These are phyloP conservation scores for Tachina fera DNA, from an alignment of 2,888 invertebrate genomes.

Conservation along the genomic window DNA sequence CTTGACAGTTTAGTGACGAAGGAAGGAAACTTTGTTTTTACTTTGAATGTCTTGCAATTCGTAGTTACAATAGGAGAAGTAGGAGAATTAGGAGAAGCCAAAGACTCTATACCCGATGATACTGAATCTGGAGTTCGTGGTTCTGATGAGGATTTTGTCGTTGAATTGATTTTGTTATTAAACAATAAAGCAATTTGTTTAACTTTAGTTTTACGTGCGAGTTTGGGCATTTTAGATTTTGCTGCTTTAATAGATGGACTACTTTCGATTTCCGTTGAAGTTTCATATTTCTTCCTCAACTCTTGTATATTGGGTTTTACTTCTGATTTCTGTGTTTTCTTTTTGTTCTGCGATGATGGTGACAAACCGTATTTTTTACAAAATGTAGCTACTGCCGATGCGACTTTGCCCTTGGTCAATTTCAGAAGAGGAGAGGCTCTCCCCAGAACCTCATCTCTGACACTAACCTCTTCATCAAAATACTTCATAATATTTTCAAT, in stretches of 20 bases:
- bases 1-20: slow-evolving; percentile 65
- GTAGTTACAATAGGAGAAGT: slow-evolving; percentile 55
- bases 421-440: slow-evolving; percentile 72
- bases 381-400: slow-evolving; percentile 75
- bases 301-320: slow-evolving; percentile 72
- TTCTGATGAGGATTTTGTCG: slow-evolving; percentile 73
- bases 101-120: slow-evolving; percentile 17
- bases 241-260: neutral
- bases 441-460: slow-evolving; percentile 53
- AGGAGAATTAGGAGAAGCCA: slow-evolving; percentile 43
- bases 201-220: slow-evolving; percentile 74
- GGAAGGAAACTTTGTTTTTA: slow-evolving; percentile 48
- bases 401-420: slow-evolving; percentile 73
- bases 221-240: slow-evolving; percentile 70
- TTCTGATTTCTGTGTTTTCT: slow-evolving; percentile 47
- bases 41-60: slow-evolving; percentile 47
- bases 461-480: slow-evolving; percentile 78
- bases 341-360: slow-evolving; percentile 41
- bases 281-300: slow-evolving; percentile 77
- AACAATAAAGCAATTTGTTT: slow-evolving; percentile 80
- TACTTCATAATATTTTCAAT: slow-evolving; percentile 78
- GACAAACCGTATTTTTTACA: slow-evolving; percentile 66
- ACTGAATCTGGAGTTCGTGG: slow-evolving; percentile 50
- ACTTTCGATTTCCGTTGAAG: slow-evolving; percentile 2
- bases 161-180: slow-evolving; percentile 78